Base-by-base conservation (phyloP, 2,113 vertebrate genomes). In the Salvelinus namaycush region DNA sequence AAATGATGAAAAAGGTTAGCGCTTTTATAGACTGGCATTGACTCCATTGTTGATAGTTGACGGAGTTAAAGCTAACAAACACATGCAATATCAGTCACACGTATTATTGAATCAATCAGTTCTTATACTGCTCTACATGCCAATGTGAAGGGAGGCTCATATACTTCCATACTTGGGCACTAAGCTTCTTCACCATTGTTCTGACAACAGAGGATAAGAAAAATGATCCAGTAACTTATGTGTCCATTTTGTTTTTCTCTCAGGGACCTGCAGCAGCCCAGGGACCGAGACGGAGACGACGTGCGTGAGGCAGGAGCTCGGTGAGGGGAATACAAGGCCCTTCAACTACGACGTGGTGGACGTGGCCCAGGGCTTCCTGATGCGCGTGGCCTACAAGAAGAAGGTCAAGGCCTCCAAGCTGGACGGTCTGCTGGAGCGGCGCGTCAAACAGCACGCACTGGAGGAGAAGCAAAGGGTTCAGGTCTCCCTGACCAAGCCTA, bases 311-410 rank as follows among this genome's bases (percentile, higher is more conserved):
- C 78, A 84, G 76, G 91, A 92, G 34, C 68, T 62, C 3, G 4
- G 57, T 26, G 86, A 83, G 13, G 72, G 24, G 29, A 66, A 62
- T 5, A 5, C 78, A 9, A 81, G 79, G 39, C 91, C 92, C n/a
- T 91, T 92, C 75, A 87, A 94, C 85, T 92, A 90, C 48, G 98
- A 99, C 77, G 95, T 99, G 64, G 96, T 99, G 79, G 96, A 99
- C 68, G 97, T 99, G 87, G 97, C 97, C 11, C 94, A 97, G 79
- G 97, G 97, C 24, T 99, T 99, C 89, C 95, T 96, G 77, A 95
- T 94, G 79, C 95, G 97, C 84, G 94, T 96, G 70, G 94, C 95
- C 85, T 99, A 99, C 86, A 97, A 96, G 92, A 97, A 95, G 91
- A 96, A 94, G 88, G 96, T 96, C 12, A 99, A 97, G 81, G 76